Conservation (phyloP, 2,797 vertebrate species). For the Gorsachius magnificus region DNA sequence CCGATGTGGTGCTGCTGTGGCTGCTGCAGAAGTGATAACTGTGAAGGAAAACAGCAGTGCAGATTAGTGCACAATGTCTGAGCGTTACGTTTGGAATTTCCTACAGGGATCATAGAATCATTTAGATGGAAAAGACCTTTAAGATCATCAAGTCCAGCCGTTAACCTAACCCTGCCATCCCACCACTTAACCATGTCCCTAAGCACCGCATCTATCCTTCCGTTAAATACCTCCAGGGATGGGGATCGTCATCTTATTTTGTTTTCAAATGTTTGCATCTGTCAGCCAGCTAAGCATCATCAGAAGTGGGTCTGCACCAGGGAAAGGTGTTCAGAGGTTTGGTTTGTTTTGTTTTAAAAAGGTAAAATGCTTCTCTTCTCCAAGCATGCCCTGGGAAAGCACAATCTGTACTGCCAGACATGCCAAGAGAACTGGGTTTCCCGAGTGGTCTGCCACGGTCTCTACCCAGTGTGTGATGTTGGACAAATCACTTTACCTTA, state of each 20-base stretch:
- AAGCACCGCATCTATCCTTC: no score
- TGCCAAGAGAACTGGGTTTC: background rate
- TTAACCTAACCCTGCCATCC: no score
- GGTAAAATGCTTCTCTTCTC: background rate
- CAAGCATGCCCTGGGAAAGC: background rate
- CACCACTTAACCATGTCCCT: no score
- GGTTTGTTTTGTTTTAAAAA: background rate
- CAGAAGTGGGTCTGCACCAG: background rate
- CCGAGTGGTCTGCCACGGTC: background rate
- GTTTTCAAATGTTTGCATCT: background rate
- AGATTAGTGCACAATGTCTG: background rate
- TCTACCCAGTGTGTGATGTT: background rate
- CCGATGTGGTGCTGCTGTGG: background rate
- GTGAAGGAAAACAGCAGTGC: background rate
- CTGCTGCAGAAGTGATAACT: background rate
- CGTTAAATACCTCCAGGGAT: no score
- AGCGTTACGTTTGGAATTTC: background rate
- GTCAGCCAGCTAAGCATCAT: background rate
- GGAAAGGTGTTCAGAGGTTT: background rate
- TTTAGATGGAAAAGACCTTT: no score
- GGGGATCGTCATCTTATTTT: background rate
- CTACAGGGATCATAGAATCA: background rate
- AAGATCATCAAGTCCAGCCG: no score
- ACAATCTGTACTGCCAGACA: slow-evolving; percentile 12
- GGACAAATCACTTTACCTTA: slow-evolving; percentile 4